Evolutionary conservation across 2,113 vertebrate genomes (phyloP).

Genomic region (Menura novaehollandiae): DNA sequence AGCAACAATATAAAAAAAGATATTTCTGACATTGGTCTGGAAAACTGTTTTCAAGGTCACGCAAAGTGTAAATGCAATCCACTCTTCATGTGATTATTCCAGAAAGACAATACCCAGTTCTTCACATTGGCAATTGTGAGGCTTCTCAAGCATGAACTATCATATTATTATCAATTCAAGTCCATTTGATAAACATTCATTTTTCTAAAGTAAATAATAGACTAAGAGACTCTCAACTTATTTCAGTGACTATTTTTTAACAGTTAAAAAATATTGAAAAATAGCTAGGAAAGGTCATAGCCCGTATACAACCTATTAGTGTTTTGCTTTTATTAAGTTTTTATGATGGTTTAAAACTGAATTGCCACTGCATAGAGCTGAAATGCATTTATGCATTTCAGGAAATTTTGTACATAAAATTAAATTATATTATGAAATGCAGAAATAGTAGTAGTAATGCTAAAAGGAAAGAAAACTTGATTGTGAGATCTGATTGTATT

Average conservation of each 20-base stretch:
- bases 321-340: slow-evolving; percentile 54
- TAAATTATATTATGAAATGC: slow-evolving; percentile 48
- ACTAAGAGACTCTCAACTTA: not conserved
- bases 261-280: slow-evolving; percentile 37
- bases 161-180: slow-evolving; percentile 62
- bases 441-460: not conserved
- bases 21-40: not conserved
- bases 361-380: slow-evolving; percentile 24
- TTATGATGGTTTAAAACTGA: slow-evolving; percentile 63
- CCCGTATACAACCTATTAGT: not conserved
- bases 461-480: not conserved
- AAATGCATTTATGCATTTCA: slow-evolving; percentile 59
- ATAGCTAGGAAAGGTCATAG: slow-evolving; percentile 39
- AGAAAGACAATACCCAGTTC: slow-evolving; percentile 35
- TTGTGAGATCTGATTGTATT: not conserved
- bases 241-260: not conserved
- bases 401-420: slow-evolving; percentile 55
- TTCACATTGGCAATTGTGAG: not conserved
- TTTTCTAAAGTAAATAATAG: slow-evolving; percentile 11
- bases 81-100: not conserved
- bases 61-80: not conserved
- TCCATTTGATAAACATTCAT: slow-evolving; percentile 45
- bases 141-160: slow-evolving; percentile 72
- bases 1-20: not conserved
- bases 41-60: slow-evolving; percentile 65